A percentile compares a stretch with the other conserved stretches of the same genome.
These are phyloP conservation scores for Drosophila navojoa DNA, from an alignment of 1,140 invertebrate species.

Conservation along the genomic window DNA sequence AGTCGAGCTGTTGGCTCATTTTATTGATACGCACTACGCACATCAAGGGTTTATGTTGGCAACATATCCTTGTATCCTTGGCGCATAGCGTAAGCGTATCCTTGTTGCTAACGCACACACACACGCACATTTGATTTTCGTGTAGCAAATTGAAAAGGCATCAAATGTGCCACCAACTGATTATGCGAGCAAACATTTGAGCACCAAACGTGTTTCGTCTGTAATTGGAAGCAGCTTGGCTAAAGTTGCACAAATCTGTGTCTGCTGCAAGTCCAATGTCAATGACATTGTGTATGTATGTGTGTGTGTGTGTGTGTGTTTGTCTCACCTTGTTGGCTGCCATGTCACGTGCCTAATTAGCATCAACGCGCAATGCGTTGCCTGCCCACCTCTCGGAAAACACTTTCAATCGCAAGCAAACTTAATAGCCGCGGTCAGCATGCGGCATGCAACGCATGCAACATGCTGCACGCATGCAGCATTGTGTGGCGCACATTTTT, in stretches of 20 bases:
- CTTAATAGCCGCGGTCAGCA: not conserved
- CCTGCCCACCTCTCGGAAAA: not conserved
- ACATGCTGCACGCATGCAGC: conserved; percentile 13
- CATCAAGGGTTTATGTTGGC: conserved; percentile 42
- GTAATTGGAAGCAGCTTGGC: conserved; percentile 25
- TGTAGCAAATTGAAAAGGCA: conserved; percentile 53
- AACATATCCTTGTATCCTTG: not conserved
- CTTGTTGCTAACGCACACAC: conserved; percentile 2
- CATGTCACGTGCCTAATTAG: conserved; percentile 68
- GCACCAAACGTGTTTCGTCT: not conserved
- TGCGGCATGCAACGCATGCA: conserved; percentile 10
- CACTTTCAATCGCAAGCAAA: not conserved
- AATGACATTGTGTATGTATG: conserved; percentile 15
- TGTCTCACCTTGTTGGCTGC: conserved; percentile 6
- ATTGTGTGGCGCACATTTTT: not conserved
- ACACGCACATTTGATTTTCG: conserved; percentile 39
- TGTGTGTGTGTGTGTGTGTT: not conserved
- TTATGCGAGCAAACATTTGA: not conserved
- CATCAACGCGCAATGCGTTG: not conserved
- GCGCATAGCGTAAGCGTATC: conserved; percentile 9
- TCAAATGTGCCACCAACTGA: conserved; percentile 20
- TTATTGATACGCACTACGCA: conserved; percentile 53
- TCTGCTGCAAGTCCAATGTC: conserved; percentile 18
- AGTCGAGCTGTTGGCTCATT: conserved; percentile 26
- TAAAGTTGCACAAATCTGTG: conserved; percentile 31